Conservation (phyloP, 1,140 invertebrate genomes). For the Zaprionus ghesquierei region DNA sequence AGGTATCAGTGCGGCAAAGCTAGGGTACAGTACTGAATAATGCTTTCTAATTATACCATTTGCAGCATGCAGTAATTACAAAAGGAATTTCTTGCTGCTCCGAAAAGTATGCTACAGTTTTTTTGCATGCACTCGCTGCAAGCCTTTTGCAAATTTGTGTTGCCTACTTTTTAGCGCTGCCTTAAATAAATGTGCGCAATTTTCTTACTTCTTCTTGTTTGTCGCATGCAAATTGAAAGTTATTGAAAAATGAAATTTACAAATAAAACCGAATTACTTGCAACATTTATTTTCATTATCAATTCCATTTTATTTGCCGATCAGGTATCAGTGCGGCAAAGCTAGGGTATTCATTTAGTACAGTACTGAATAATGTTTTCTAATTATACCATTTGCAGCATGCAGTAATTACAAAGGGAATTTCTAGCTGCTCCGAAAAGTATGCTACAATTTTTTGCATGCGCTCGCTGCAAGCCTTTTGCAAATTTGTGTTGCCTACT, state of each 20-base stretch:
- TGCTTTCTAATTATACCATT: too few relatives aligned
- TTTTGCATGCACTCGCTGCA: too few relatives aligned
- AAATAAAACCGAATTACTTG: background rate
- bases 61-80: background rate
- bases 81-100: background rate
- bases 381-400: too few relatives aligned
- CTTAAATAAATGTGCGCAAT: background rate
- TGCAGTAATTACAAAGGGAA: background rate
- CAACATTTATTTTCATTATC: conserved; percentile 14
- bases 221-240: background rate
- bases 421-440: background rate
- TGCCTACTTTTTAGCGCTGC: background rate
- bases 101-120: background rate
- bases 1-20: too few relatives aligned
- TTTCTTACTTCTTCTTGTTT: too few relatives aligned
- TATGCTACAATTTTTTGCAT: background rate
- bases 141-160: background rate
- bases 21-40: too few relatives aligned
- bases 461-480: too few relatives aligned
- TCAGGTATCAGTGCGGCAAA: too few relatives aligned
- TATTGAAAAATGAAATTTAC: background rate
- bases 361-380: too few relatives aligned
- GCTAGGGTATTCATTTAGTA: too few relatives aligned
- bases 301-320: background rate
- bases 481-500: background rate